phyloP scores from a whole-genome alignment of 1,140 invertebrate species.

The Papilio machaon region DNA sequence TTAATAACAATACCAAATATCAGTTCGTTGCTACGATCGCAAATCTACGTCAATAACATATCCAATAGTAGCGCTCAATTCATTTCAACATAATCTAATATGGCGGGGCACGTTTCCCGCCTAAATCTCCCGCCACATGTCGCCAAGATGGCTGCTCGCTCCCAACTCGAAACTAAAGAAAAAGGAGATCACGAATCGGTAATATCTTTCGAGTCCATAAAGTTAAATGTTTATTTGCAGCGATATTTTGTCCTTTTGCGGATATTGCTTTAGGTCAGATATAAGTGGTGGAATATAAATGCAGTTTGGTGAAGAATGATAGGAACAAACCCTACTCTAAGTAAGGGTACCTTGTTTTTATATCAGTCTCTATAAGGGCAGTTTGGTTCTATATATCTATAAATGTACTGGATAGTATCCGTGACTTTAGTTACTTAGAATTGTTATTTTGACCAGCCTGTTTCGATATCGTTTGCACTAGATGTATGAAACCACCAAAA shows the following conservation, averaged over 20 bases:
- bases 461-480: not conserved
- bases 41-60: constrained; percentile 82
- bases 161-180: constrained; percentile 78
- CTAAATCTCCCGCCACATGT: constrained; percentile 82
- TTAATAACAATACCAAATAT: constrained; percentile 82
- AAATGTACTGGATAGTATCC: not conserved
- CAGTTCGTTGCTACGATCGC: constrained; percentile 82
- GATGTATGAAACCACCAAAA: too few species aligned
- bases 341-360: not conserved
- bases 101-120: constrained; percentile 78
- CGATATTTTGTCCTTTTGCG: constrained; percentile 80
- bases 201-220: constrained; percentile 82
- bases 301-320: constrained; percentile 33
- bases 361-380: not conserved
- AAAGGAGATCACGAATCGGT: constrained; percentile 81
- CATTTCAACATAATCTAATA: constrained; percentile 82
- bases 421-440: not conserved
- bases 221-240: constrained; percentile 82
- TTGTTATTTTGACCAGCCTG: not conserved
- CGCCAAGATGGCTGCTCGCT: constrained; percentile 80
- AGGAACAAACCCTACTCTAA: not conserved
- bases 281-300: constrained; percentile 44
- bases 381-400: not conserved
- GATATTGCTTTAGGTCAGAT: constrained; percentile 76
- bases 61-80: constrained; percentile 82